Evolutionary conservation across 2,888 invertebrate species (phyloP).

Genomic region (Acleris holmiana): DNA sequence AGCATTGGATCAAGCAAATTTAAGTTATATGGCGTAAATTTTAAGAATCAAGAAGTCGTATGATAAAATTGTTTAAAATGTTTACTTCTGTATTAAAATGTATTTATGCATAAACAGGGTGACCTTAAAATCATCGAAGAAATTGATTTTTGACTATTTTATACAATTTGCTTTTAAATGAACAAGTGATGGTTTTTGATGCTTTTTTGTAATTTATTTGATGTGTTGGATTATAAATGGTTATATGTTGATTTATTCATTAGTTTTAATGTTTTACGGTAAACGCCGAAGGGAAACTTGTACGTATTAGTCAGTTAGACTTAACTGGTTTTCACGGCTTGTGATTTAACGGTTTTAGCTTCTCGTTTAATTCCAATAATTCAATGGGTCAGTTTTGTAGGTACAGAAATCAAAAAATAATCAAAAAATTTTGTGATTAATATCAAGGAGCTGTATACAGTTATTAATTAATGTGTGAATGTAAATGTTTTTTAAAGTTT

Average conservation of each 20-base stretch:
- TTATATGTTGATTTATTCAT: conserved; percentile 21
- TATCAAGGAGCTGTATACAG: no score
- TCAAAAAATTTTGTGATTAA: no score
- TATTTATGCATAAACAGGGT: conserved; percentile 67
- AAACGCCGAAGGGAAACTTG: conserved; percentile 3
- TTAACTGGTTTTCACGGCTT: neutral
- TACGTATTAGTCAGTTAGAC: neutral
- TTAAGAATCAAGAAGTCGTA: conserved; percentile 31
- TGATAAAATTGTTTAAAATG: conserved; percentile 50
- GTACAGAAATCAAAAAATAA: neutral
- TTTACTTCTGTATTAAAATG: conserved; percentile 59
- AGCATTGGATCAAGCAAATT: no score
- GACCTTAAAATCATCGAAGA: conserved; percentile 63
- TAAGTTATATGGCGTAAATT: conserved; percentile 15
- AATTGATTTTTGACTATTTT: conserved; percentile 62
- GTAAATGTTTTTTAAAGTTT: no score
- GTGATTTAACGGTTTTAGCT: neutral
- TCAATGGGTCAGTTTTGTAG: neutral
- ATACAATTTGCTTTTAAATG: conserved; percentile 29
- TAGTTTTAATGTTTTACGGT: conserved; percentile 22
- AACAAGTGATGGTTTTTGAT: conserved; percentile 12
- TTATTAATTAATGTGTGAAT: no score
- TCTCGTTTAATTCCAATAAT: neutral
- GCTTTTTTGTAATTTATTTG: conserved; percentile 22
- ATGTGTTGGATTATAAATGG: conserved; percentile 14